Evolutionary conservation across 1,140 invertebrate genomes (phyloP).

Genomic region (Agrilus planipennis): DNA sequence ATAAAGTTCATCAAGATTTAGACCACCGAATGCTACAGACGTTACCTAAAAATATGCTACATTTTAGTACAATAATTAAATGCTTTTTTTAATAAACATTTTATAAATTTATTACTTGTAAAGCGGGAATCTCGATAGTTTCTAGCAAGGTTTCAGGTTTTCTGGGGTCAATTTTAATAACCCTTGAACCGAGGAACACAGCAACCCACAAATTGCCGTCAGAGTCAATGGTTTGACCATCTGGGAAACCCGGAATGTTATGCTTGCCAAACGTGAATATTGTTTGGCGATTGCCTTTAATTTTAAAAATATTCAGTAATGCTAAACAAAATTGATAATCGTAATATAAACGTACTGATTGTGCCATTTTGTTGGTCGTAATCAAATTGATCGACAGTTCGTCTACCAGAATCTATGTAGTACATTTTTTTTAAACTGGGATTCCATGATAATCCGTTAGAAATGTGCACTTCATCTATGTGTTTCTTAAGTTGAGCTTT

Average conservation of each 20-base stretch:
- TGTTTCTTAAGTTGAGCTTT: conserved; percentile 19
- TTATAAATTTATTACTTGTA: conserved; percentile 12
- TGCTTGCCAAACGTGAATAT: conserved; percentile 19
- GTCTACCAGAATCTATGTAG: conserved; percentile 58
- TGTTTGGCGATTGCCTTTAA: conserved; percentile 18
- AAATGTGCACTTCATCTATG: conserved; percentile 47
- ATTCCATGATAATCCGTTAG: conserved; percentile 74
- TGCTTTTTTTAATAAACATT: not conserved
- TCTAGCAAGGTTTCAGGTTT: conserved; percentile 20
- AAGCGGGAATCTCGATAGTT: conserved; percentile 18
- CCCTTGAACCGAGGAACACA: conserved; percentile 33
- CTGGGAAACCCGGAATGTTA: conserved; percentile 36
- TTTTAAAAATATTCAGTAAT: conserved; percentile 1
- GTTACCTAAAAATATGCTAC: conserved; percentile 44
- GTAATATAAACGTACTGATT: too few species aligned
- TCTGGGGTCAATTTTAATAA: conserved; percentile 26
- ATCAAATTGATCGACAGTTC: conserved; percentile 56
- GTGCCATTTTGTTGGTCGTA: conserved; percentile 54
- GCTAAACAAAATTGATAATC: not conserved
- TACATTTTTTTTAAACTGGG: conserved; percentile 53
- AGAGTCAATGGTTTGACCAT: conserved; percentile 56
- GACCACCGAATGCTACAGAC: conserved; percentile 64
- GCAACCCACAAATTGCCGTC: conserved; percentile 53
- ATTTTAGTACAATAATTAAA: not conserved
- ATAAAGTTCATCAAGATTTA: conserved; percentile 55